Conservation (phyloP, 2,888 invertebrate species). For the Cephus runcator region DNA sequence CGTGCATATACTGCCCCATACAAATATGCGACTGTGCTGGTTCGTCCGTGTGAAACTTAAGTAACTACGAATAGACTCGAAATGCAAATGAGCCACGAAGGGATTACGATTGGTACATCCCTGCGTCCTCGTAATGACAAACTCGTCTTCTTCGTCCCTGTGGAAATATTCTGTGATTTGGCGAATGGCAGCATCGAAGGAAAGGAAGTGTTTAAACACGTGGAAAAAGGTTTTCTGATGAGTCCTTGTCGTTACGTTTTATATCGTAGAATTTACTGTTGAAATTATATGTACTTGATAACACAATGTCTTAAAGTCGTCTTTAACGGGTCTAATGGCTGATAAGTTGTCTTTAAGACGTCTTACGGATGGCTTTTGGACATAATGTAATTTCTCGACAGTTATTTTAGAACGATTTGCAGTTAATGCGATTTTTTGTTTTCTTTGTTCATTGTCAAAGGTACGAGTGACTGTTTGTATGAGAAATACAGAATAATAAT, state of each 20-base stretch:
- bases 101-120: background rate
- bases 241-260: background rate
- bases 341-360: background rate
- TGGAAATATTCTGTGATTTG: background rate
- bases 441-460: background rate
- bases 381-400: background rate
- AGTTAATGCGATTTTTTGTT: background rate
- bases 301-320: background rate
- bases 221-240: background rate
- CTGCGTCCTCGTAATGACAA: background rate
- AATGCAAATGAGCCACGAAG: background rate
- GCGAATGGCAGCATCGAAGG: background rate
- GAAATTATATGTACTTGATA: background rate
- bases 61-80: background rate
- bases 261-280: background rate
- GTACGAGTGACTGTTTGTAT: background rate
- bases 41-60: background rate
- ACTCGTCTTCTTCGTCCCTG: background rate
- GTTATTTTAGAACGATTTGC: background rate
- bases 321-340: no score
- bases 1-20: background rate
- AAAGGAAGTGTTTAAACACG: background rate
- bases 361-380: background rate
- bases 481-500: background rate
- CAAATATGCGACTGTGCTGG: background rate